Evolutionary conservation across 2,113 vertebrate genomes (phyloP), one percentile per base, ranked within the genome.

Genomic region (Passer domesticus): DNA sequence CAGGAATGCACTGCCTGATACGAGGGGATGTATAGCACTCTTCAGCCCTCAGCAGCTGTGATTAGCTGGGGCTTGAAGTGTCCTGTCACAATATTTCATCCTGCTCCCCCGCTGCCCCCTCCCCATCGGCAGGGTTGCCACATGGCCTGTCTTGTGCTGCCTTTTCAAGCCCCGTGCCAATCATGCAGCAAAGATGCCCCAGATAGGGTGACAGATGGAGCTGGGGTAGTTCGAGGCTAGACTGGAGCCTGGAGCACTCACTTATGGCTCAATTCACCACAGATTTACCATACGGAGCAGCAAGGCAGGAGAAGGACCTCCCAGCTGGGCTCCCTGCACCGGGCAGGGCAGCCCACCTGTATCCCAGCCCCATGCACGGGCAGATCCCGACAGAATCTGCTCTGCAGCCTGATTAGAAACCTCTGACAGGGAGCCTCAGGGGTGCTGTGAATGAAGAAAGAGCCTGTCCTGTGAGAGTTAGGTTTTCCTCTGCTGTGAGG

Each of bases 191-290:
- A 90, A 97, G 96, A 92, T 96, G 95, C 94, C 96, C 97, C 91
- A 75, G 93, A 89, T 96, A 94, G 78, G 70, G 92, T 85, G 97
- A 98, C 98, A 98, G 98, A 98, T 98, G 98, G 98, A 87, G 50
- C 89, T 58, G 41, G 94, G 92, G 94, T 97, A 94, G 90, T 88
- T 43, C 60, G 84, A 95, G 95, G 91, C 81, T 94, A 95, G 92
- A 28, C 95, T 55, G 89, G 23, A 83, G 92, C 96, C 91, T 56
- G 47, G 22, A 83, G 94, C 86, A 55, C 69, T 78, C n/a, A 30
- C 44, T 70, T 92, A 50, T 18, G 56, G 85, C 88, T 94, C 92
- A 67, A 7, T 94, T 95, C 67, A 7, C 59, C 43, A 17, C 53
- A 46, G 69, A 79, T 73, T 69, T 30, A 64, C 63, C 69, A 69